Evolutionary conservation across 2,888 invertebrate genomes (phyloP).

Genomic region (Athalia rosae): DNA sequence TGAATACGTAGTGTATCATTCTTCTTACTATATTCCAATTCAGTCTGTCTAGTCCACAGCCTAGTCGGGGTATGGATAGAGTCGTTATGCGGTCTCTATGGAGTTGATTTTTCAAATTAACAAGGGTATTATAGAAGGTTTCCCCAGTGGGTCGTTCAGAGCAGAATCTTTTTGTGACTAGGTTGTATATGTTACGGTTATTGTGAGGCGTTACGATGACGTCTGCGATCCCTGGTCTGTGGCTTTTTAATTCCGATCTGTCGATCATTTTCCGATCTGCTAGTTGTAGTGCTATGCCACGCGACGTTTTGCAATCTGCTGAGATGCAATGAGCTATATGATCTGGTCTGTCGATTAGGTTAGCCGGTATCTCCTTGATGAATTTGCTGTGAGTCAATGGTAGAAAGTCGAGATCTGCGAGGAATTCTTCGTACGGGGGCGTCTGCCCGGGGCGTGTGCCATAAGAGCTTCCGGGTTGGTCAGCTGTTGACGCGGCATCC

Average conservation of each 20-base stretch:
- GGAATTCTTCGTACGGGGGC: neutral
- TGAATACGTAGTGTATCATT: no score
- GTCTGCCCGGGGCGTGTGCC: neutral
- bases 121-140: neutral
- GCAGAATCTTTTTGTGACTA: neutral
- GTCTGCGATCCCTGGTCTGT: neutral
- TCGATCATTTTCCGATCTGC: no score
- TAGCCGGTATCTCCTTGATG: conserved; percentile 29
- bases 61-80: neutral
- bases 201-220: neutral
- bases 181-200: neutral
- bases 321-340: conserved; percentile 1
- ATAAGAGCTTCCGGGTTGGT: neutral
- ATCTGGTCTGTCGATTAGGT: neutral
- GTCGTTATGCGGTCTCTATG: neutral
- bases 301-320: neutral
- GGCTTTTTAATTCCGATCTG: no score
- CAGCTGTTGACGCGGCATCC: neutral
- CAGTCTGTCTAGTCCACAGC: neutral
- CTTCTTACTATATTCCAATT: neutral
- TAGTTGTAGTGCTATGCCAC: neutral
- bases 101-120: neutral
- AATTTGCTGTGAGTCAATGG: neutral
- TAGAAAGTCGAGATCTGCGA: neutral
- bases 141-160: neutral